Evolutionary conservation across 1,140 invertebrate species (phyloP).

Genomic region (Psilanteris sp.): DNA sequence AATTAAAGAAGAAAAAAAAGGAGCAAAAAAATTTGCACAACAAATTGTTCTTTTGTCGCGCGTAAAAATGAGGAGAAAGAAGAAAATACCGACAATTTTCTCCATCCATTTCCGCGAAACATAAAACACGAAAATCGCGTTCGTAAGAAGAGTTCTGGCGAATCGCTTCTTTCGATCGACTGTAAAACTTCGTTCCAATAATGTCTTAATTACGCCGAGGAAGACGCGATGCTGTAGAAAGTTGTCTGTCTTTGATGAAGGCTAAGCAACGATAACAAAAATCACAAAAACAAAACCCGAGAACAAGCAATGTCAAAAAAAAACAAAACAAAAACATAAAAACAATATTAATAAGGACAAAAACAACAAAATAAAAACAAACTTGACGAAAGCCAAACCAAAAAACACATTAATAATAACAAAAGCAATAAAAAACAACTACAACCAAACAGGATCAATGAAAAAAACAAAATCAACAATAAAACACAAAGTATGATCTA

Average conservation of each 20-base stretch:
- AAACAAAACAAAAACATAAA: constrained; percentile 10
- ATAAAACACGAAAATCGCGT: constrained; percentile 6
- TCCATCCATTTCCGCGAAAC: constrained; percentile 18
- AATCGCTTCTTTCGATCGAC: constrained; percentile 11
- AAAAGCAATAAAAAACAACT: too few species aligned
- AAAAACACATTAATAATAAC: too few species aligned
- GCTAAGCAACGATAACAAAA: too few species aligned
- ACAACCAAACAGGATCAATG: too few species aligned
- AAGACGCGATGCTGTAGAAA: constrained; percentile 32
- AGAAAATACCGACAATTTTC: constrained; percentile 2
- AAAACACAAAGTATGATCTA: too few species aligned
- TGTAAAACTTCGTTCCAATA: constrained; percentile 37
- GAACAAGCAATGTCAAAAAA: too few species aligned
- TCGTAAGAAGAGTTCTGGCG: constrained; percentile 4
- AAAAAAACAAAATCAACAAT: too few species aligned
- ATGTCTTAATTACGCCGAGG: constrained; percentile 33
- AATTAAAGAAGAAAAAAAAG: too few species aligned
- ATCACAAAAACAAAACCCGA: too few species aligned
- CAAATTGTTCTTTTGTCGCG: constrained; percentile 8
- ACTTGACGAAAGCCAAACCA: too few species aligned
- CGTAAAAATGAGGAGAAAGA: not conserved
- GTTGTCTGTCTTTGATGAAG: constrained; percentile 1
- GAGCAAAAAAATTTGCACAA: constrained; percentile 10
- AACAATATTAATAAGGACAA: too few species aligned
- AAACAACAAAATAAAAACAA: too few species aligned